Conservation (phyloP, 2,113 vertebrate species). For the Ictalurus punctatus region DNA sequence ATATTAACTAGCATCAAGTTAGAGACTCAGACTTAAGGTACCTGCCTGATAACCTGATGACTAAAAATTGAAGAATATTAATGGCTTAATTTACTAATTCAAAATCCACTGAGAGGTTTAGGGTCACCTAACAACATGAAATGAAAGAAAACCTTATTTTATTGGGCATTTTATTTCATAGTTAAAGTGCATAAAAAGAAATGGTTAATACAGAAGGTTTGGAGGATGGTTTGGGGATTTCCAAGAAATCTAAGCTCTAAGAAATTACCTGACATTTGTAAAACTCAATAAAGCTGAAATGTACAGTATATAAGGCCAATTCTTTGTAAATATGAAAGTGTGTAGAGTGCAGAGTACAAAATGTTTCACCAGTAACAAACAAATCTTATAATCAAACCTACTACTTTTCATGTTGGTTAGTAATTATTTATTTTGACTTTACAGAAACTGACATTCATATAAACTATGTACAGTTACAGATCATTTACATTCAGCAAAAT, state of each 20-base stretch:
- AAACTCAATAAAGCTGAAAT: background rate
- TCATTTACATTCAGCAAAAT: background rate
- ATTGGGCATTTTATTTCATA: background rate
- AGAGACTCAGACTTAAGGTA: background rate
- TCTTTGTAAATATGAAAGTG: background rate
- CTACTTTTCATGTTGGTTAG: background rate
- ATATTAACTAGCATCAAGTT: background rate
- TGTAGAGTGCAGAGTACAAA: background rate
- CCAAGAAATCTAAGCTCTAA: background rate
- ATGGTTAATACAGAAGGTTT: background rate
- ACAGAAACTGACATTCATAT: background rate
- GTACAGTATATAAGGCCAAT: background rate
- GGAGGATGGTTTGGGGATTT: background rate
- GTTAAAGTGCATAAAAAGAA: background rate
- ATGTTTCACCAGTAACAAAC: background rate
- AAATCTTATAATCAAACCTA: background rate
- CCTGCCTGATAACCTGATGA: background rate
- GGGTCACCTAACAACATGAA: background rate
- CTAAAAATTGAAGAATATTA: background rate
- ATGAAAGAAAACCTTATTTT: slow-evolving; percentile 9
- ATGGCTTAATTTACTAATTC: background rate
- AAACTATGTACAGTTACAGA: background rate
- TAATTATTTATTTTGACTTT: background rate
- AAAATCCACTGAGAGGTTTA: slow-evolving; percentile 9
- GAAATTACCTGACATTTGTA: background rate